Conservation (phyloP, 1,140 invertebrate genomes). For the Rhizoglyphus robini region DNA sequence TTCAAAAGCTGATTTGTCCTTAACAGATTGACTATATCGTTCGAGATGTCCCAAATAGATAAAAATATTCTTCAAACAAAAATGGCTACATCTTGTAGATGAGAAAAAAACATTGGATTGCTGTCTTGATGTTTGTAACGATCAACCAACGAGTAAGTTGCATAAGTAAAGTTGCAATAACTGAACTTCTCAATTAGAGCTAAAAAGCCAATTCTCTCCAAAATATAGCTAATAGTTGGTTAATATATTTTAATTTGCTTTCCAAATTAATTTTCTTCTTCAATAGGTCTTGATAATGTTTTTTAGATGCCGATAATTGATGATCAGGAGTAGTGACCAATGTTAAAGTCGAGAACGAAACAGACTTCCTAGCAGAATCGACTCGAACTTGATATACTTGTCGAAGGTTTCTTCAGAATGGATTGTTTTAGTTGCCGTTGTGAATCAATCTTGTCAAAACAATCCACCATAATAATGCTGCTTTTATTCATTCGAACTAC, state of each 20-base stretch:
- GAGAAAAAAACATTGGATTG: neutral
- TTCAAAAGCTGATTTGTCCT: neutral
- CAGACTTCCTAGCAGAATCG: too few relatives aligned
- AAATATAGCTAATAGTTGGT: neutral
- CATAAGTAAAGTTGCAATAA: too few relatives aligned
- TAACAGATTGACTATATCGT: constrained; percentile 62
- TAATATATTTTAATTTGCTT: neutral
- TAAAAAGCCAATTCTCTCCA: neutral
- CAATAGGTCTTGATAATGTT: neutral
- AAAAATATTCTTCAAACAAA: neutral
- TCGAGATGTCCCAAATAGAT: constrained; percentile 79
- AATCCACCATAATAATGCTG: too few relatives aligned
- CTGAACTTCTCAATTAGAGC: neutral
- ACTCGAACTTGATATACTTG: too few relatives aligned
- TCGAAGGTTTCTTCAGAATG: too few relatives aligned
- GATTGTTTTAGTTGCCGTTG: too few relatives aligned
- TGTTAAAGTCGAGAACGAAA: too few relatives aligned
- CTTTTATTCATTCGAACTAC: too few relatives aligned
- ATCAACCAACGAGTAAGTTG: neutral
- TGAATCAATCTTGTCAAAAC: too few relatives aligned
- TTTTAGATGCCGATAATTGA: too few relatives aligned
- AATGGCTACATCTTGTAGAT: neutral
- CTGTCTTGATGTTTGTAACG: neutral
- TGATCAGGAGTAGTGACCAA: too few relatives aligned
- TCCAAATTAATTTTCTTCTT: neutral